Base-by-base conservation (phyloP, 2,797 vertebrate genomes). In the Argyrosomus regius region DNA sequence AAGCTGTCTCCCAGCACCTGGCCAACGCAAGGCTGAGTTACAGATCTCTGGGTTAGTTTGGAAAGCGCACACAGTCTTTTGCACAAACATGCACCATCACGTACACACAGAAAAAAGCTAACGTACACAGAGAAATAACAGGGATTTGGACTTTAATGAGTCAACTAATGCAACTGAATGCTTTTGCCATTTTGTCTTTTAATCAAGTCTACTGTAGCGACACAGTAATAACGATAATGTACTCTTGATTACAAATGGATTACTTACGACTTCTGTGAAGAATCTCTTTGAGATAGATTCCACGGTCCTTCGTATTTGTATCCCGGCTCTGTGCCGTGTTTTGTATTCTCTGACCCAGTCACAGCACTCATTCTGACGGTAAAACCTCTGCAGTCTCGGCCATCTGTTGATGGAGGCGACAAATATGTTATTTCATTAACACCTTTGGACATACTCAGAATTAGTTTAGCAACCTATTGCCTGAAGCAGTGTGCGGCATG, bases 1-100 rank as follows among this genome's bases (percentile, higher is more conserved):
- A 98, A 99, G 85, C 97, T 98, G 76, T 99, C 98, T 78, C 98
- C 98, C 75, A 99, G 96, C 63, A 99, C 97, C 96, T 98, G 95
- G 59, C 92, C 96, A 79, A 96, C 90, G 89, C 95, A 96, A 75
- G 95, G 95, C 95, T 96, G 93, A 48, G 81, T 86, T 75, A 93
- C 89, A 95, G 82, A 93, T 80, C 75, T 88, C 72, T 45, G 72
- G 81, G 90, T 96, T 95, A 95, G 93, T 91, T 76, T 72, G 65
- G 73, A 80, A 35, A 75, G 52, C 17, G n/a, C 50, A 65, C 11
- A 31, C 11, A 31, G 57, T 58, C 28, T 66, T 39, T 68, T 41
- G 48, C 56, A 76, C 50, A 68, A 52, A 59, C 52, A 69, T 4
- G 1, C 28, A 1, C 45, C 20, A 35, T 35, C 31, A 8, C 5